Conservation (phyloP, 1,140 invertebrate genomes). For the Ctenoplectra terminalis region DNA sequence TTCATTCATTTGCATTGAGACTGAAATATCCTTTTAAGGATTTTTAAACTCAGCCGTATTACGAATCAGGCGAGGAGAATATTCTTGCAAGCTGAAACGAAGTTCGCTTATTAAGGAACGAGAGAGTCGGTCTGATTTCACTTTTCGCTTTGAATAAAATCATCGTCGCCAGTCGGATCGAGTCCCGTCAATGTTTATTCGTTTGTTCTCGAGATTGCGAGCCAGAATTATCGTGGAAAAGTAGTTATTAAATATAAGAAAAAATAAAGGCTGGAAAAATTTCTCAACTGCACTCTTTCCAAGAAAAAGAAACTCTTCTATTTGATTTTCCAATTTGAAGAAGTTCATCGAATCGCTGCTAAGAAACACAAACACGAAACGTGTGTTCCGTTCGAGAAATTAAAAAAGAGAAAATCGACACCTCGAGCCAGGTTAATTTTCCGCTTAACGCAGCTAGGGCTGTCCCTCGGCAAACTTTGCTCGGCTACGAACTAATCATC, state of each 20-base stretch:
- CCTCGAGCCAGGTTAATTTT: conserved; percentile 3
- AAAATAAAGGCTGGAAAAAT: neutral
- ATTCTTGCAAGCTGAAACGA: neutral
- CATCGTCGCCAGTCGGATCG: neutral
- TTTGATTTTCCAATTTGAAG: neutral
- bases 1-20: neutral
- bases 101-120: conserved; percentile 22
- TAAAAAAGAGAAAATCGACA: neutral
- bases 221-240: conserved; percentile 8
- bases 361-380: neutral
- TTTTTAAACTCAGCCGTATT: conserved; percentile 18
- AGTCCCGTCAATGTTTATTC: conserved; percentile 5
- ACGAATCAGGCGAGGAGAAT: neutral
- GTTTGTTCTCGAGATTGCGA: neutral
- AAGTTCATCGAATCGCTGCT: too few relatives aligned
- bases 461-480: neutral
- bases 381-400: neutral
- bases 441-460: neutral
- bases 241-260: conserved; percentile 17
- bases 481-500: conserved; percentile 23
- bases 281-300: neutral
- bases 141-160: conserved; percentile 15
- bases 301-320: neutral
- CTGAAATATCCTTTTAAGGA: conserved; percentile 7
- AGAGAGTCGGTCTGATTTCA: conserved; percentile 1